These are phyloP conservation scores for Dolichallabes microphthalmus DNA, from an alignment of 2,113 vertebrate genomes.

Conservation along the genomic window DNA sequence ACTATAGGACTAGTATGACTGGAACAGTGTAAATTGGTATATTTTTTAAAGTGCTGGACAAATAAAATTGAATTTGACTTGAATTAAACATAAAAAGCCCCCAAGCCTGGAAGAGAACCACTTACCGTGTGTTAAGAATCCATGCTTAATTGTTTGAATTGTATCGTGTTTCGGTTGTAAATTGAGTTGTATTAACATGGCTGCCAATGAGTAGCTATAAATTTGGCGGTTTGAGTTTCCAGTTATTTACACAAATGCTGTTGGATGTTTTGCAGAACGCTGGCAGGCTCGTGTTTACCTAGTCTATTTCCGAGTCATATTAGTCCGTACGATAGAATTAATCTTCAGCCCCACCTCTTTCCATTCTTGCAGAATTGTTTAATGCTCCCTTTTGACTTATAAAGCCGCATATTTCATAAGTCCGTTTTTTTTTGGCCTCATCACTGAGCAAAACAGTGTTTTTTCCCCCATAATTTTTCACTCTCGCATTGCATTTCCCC, in stretches of 20 bases:
- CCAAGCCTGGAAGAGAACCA: not conserved
- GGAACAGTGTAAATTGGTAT: not conserved
- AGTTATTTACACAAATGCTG: constrained; percentile 63
- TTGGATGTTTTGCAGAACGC: not conserved
- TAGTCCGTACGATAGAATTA: not conserved
- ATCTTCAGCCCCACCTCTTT: not conserved
- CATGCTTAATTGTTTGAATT: not conserved
- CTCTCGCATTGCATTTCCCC: constrained; percentile 29
- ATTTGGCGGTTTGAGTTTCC: constrained; percentile 58
- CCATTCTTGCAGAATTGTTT: not conserved
- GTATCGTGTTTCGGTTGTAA: not conserved
- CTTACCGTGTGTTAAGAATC: not conserved
- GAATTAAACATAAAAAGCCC: not conserved
- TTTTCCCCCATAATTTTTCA: constrained; percentile 24
- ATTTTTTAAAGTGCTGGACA: not conserved
- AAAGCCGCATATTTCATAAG: constrained; percentile 5
- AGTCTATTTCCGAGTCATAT: not conserved
- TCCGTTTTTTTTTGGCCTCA: not conserved
- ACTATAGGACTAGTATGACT: not conserved
- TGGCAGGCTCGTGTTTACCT: constrained; percentile 1
- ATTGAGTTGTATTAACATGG: not conserved
- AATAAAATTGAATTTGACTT: not conserved
- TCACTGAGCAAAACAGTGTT: not conserved
- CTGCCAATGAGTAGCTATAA: not conserved
- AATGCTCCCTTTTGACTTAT: not conserved